These are phyloP conservation scores for Cordilura impudica DNA, from an alignment of 2,888 invertebrate species.

Conservation along the genomic window DNA sequence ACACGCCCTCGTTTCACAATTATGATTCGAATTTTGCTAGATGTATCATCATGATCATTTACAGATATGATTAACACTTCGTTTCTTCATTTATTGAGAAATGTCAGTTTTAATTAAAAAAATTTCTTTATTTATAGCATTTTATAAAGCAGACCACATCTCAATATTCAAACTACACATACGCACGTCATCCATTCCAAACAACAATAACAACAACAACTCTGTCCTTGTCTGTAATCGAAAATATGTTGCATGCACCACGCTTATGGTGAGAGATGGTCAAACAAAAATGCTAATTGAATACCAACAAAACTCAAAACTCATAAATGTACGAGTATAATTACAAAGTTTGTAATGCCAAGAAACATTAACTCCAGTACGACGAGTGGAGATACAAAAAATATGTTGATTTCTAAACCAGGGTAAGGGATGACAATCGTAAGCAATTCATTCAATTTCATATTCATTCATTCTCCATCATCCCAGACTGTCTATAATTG, in stretches of 20 bases:
- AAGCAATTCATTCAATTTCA: slow-evolving; percentile 28
- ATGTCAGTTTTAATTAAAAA: slow-evolving; percentile 63
- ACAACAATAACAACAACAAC: neutral
- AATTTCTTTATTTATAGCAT: slow-evolving; percentile 51
- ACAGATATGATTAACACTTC: slow-evolving; percentile 62
- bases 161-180: neutral
- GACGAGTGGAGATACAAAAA: neutral
- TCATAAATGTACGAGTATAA: neutral
- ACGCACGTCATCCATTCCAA: neutral
- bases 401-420: slow-evolving; percentile 11
- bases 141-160: neutral
- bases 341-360: slow-evolving; percentile 29
- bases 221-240: slow-evolving; percentile 18
- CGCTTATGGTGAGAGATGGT: slow-evolving; percentile 39
- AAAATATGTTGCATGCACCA: slow-evolving; percentile 28
- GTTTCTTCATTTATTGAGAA: slow-evolving; percentile 61
- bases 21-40: slow-evolving; percentile 5
- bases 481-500: slow-evolving; percentile 53
- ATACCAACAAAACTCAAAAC: slow-evolving; percentile 47
- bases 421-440: slow-evolving; percentile 50
- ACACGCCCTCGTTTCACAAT: slow-evolving; percentile 54
- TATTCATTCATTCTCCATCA: neutral
- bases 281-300: slow-evolving; percentile 55
- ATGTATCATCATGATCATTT: slow-evolving; percentile 49
- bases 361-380: slow-evolving; percentile 18